Evolutionary conservation across 2,113 vertebrate species (phyloP), one percentile per base, ranked within the genome.

Genomic region (Caracal caracal): DNA sequence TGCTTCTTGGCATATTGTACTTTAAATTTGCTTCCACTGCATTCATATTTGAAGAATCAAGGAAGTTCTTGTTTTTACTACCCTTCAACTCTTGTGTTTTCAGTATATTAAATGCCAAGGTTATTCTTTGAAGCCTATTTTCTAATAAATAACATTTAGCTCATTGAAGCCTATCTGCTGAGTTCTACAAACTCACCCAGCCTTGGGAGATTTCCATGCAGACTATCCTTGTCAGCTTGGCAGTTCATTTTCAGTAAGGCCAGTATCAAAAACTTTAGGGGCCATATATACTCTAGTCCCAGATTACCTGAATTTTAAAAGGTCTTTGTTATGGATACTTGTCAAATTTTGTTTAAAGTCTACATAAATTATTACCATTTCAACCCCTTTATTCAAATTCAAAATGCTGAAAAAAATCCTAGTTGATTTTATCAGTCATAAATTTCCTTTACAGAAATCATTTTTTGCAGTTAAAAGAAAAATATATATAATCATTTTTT

Each of bases 91-190:
- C 90, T 37, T 87, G 66, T 89, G 66, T 83, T 84, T 47, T 86
- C 66, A 47, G 22, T 83, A 59, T 63, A 61, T 65, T 86, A 94
- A 95, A 96, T 94, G 68, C 40, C 68, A 95, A 95, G 61, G 70
- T 93, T 83, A 90, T 71, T 83, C 37, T 83, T 90, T 96, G 73
- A 96, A 90, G n/a, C 35, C 4, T 10, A 53, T 95, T 97, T 96
- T 80, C 75, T 86, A 90, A 83, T 89, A 86, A 95, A 92, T 90
- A 87, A 63, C 73, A 75, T 70, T 75, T 93, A 87, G 37, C 33
- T 95, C 61, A 83, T 63, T 87, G 79, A 94, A 83, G 37, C 26
- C 92, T 95, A 94, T 92, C 80, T 92, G 37, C 56, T 89, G 65
- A 95, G 40, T 82, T 75, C 51, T 78, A 81, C 33, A 43, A 17